Conservation (phyloP, 2,888 invertebrate species). For the Amphipyra tragopoginis region DNA sequence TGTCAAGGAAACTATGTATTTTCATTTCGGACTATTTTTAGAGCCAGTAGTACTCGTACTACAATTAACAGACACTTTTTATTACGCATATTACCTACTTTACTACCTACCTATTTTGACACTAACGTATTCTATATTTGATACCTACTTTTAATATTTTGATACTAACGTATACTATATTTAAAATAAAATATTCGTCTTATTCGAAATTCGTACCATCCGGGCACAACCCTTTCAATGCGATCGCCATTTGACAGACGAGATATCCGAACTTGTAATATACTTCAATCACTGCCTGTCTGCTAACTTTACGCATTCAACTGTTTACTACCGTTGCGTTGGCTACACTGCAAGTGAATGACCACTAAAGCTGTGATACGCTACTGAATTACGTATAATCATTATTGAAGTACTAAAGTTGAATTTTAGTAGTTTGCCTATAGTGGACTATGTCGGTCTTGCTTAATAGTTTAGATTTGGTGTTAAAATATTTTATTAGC, state of each 20-base stretch:
- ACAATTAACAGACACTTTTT: too few species aligned
- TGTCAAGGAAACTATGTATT: too few species aligned
- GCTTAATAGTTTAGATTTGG: neutral
- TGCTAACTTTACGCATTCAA: slow-evolving; percentile 68
- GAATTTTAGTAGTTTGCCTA: slow-evolving; percentile 20
- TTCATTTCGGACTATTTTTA: too few species aligned
- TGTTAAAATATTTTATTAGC: slow-evolving; percentile 2
- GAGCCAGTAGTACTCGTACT: too few species aligned
- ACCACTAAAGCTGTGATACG: slow-evolving; percentile 59
- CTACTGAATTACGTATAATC: slow-evolving; percentile 45
- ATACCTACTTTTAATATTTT: too few species aligned
- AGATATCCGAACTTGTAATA: slow-evolving; percentile 44
- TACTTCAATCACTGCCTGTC: slow-evolving; percentile 57
- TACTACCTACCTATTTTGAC: too few species aligned
- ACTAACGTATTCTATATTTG: too few species aligned
- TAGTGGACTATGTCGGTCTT: too few species aligned
- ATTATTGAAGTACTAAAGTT: slow-evolving; percentile 28
- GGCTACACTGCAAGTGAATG: slow-evolving; percentile 38
- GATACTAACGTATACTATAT: too few species aligned
- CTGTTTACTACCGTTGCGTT: slow-evolving; percentile 58
- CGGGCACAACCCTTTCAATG: slow-evolving; percentile 35
- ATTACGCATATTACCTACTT: too few species aligned
- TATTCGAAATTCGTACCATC: slow-evolving; percentile 29
- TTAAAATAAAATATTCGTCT: too few species aligned
- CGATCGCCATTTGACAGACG: slow-evolving; percentile 30